phyloP scores from a whole-genome alignment of 2,113 vertebrate genomes.

The Parus major region DNA sequence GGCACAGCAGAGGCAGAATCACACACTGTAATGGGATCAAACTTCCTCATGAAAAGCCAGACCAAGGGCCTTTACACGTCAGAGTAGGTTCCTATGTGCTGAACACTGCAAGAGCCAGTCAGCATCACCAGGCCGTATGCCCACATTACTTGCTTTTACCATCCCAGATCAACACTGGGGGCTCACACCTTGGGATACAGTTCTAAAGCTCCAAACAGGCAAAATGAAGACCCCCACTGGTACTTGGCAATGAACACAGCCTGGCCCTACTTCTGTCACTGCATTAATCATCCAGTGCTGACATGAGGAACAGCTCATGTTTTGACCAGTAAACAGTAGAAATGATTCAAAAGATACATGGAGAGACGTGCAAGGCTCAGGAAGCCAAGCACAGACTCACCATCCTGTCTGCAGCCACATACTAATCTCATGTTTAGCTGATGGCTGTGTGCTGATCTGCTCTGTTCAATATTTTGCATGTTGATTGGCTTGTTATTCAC shows the following conservation, averaged over 20 bases:
- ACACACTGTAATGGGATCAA: not conserved
- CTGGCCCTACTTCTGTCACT: not conserved
- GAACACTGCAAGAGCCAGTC: not conserved
- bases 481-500: conserved; percentile 67
- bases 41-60: not conserved
- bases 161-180: rapidly evolving
- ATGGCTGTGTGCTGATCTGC: not conserved
- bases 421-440: not conserved
- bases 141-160: rapidly evolving
- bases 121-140: not conserved
- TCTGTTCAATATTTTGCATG: conserved; percentile 51
- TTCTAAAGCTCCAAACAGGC: not conserved
- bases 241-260: not conserved
- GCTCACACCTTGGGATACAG: not conserved
- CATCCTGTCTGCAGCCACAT: not conserved
- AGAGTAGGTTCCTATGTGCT: not conserved
- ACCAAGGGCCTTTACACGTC: not conserved
- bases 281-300: not conserved
- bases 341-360: not conserved
- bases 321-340: not conserved
- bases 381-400: not conserved
- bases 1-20: not conserved
- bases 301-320: not conserved
- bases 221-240: not conserved
- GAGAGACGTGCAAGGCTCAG: not conserved